Evolutionary conservation across 2,113 vertebrate genomes (phyloP).

Genomic region (Lamprotornis superbus): DNA sequence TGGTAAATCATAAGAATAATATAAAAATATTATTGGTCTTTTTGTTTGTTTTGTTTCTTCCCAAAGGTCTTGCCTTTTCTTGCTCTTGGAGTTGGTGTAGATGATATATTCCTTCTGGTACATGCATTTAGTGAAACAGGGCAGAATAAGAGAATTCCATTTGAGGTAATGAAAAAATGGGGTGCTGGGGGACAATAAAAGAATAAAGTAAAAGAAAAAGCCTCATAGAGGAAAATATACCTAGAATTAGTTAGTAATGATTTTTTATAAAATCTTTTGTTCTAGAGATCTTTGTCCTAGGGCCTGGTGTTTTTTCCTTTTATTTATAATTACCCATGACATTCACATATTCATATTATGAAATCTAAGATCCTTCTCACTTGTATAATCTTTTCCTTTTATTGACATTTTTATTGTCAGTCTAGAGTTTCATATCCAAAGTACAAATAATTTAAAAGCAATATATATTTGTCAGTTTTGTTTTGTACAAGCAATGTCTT

Average conservation of each 20-base stretch:
- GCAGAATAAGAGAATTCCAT: background rate
- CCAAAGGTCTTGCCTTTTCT: background rate
- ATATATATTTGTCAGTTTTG: background rate
- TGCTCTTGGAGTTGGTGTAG: background rate
- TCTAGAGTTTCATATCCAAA: background rate
- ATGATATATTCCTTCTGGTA: background rate
- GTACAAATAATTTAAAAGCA: background rate
- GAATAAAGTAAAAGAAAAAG: background rate
- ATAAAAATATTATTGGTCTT: background rate
- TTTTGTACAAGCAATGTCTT: background rate
- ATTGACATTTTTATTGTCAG: background rate
- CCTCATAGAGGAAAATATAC: background rate
- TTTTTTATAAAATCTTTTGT: background rate
- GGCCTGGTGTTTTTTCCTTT: background rate
- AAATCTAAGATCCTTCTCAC: background rate
- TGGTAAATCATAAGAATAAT: background rate
- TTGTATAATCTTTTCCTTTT: background rate
- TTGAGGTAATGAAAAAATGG: background rate
- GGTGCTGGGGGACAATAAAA: background rate
- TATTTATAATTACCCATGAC: background rate
- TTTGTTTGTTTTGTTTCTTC: background rate
- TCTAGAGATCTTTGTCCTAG: background rate
- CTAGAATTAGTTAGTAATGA: background rate
- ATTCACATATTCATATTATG: background rate
- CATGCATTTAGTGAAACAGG: background rate